Percentiles rank a stretch among this genome's conserved stretches.
Conservation (phyloP, 1,140 invertebrate species). For the Pachypsylla venusta region DNA sequence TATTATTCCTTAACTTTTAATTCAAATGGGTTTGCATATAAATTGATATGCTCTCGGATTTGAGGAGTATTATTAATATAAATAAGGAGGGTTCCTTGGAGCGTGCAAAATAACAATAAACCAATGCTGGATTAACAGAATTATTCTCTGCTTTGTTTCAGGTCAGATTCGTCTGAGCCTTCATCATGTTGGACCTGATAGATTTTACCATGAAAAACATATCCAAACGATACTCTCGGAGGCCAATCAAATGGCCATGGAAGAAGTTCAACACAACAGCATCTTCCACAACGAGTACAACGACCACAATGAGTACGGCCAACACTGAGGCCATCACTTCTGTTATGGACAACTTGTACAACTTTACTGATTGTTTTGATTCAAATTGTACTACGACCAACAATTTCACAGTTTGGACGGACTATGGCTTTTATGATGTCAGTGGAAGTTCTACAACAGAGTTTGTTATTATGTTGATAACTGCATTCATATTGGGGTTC, state of each 20-base stretch:
- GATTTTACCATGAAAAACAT: background rate
- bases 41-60: no score
- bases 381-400: background rate
- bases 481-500: background rate
- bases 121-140: no score
- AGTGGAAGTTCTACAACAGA: background rate
- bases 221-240: background rate
- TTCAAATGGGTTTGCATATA: no score
- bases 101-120: no score
- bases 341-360: background rate
- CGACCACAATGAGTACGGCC: background rate
- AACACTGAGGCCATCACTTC: background rate
- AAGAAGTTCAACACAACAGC: conserved; percentile 6
- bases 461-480: background rate
- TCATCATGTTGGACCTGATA: background rate
- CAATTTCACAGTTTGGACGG: background rate
- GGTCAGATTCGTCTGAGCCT: no score
- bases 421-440: background rate
- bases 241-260: conserved; percentile 5
- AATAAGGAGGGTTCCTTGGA: no score
- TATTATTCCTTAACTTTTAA: no score
- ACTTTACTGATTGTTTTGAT: conserved; percentile 1
- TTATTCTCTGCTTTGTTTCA: no score
- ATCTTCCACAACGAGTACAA: background rate
- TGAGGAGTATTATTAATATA: no score